Evolutionary conservation across 2,888 invertebrate species (phyloP).

Genomic region (Pseudococcus jackbeardsleyi): DNA sequence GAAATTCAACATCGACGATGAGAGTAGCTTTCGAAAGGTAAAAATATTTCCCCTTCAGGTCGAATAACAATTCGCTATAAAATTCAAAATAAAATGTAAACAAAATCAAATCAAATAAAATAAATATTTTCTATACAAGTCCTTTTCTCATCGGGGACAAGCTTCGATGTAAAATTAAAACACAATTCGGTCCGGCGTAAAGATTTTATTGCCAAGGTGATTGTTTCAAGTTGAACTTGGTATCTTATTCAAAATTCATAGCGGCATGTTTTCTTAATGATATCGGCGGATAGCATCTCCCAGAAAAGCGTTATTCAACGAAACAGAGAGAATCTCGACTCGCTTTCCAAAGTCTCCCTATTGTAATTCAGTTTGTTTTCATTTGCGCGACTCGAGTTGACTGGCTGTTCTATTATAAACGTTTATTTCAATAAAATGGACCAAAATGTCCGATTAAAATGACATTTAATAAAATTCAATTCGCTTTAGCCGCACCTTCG

Average conservation of each 20-base stretch:
- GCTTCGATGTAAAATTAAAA: slow-evolving; percentile 38
- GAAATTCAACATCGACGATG: slow-evolving; percentile 6
- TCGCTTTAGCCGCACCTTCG: slow-evolving; percentile 19
- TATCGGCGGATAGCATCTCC: slow-evolving; percentile 34
- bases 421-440: slow-evolving; percentile 26
- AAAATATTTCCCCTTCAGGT: slow-evolving; percentile 13
- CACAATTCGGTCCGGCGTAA: background rate
- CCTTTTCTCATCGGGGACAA: background rate
- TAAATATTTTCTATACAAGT: slow-evolving; percentile 45
- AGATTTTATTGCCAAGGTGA: slow-evolving; percentile 45
- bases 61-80: background rate
- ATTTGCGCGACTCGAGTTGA: slow-evolving; percentile 3
- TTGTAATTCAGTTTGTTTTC: slow-evolving; percentile 47
- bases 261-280: slow-evolving; percentile 54
- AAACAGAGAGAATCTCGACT: background rate
- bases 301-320: slow-evolving; percentile 21
- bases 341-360: background rate
- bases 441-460: slow-evolving; percentile 46
- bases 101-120: slow-evolving; percentile 55
- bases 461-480: slow-evolving; percentile 50
- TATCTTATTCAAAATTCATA: slow-evolving; percentile 45
- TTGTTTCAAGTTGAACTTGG: slow-evolving; percentile 44
- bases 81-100: slow-evolving; percentile 54
- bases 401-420: background rate
- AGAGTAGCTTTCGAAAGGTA: background rate